Conservation (phyloP, 1,140 invertebrate species). For the Tetramorium parvispinum region DNA sequence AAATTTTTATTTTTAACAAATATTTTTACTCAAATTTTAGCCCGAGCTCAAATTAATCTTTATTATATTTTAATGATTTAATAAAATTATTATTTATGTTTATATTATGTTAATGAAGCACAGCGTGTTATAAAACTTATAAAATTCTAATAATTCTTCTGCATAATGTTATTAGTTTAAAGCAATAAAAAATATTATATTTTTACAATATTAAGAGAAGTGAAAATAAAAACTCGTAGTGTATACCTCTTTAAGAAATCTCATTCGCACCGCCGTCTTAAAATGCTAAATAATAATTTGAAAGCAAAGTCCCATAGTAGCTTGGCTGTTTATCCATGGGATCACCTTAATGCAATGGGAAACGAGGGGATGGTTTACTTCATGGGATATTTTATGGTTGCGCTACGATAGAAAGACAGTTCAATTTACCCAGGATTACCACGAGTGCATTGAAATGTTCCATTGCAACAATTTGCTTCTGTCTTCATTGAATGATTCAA, state of each 20-base stretch:
- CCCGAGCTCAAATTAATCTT: neutral
- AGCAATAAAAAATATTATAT: neutral
- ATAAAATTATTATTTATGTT: slow-evolving; percentile 17
- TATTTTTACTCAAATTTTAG: neutral
- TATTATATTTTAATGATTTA: neutral
- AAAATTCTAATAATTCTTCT: neutral
- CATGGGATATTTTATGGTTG: slow-evolving; percentile 79
- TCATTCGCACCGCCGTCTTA: neutral
- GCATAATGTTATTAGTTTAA: neutral
- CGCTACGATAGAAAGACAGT: slow-evolving; percentile 75
- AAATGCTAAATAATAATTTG: slow-evolving; percentile 53
- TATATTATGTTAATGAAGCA: neutral
- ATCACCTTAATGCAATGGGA: slow-evolving; percentile 80
- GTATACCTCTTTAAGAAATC: neutral
- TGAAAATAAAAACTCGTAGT: neutral
- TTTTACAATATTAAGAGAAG: neutral
- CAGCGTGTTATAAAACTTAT: neutral
- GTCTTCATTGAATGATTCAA: slow-evolving; percentile 31
- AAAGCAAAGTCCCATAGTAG: slow-evolving; percentile 38
- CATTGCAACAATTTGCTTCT: slow-evolving; percentile 35
- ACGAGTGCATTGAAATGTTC: slow-evolving; percentile 66
- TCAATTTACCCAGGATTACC: slow-evolving; percentile 78
- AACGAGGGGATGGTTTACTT: slow-evolving; percentile 71
- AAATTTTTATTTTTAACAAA: neutral
- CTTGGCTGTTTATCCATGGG: slow-evolving; percentile 78